Base-by-base conservation (phyloP, 2,888 invertebrate species). In the Deroplatys truncata region DNA sequence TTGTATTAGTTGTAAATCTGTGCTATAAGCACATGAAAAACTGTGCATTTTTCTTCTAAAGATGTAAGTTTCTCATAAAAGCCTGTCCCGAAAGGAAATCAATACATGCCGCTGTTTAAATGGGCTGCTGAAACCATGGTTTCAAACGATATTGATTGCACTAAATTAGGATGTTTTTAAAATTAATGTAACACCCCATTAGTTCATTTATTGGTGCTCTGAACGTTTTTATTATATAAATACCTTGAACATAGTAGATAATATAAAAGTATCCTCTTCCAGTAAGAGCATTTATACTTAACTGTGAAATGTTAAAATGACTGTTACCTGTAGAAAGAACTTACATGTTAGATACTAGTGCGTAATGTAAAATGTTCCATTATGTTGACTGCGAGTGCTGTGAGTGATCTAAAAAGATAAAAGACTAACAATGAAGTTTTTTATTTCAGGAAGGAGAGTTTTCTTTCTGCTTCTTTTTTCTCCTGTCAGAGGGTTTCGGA, bases 261-360 rank as follows among this genome's bases (percentile, higher is more conserved):
- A 43, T 72, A 72, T 72, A 56, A 13, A 56, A 56, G 20, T 87
- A 83, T 87, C 82, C 83, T 87, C 87, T 87, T 87, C 87, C 87
- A 83, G 31, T 29, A 82, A 87, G 87, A 87, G 87, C 87, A 87
- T 87, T 87, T 87, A 87, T 87, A 87, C 83, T 82, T 87, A 87
- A 35, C 35, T 87, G 87, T 87, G 82, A 87, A 87, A 83, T 87
- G 82, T 87, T 87, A 87, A 16, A 72, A 72, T 82, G 82, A 87
- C n/a, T 87, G 87, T 87, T 87, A 87, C 87, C 83, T 87, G 43
- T 87, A 87, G 87, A 82, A 82, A 86, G 25, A 28, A 25, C 20
- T 25, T 86, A 86, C 9, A 20, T 87, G 87, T 87, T 87, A 83
- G 87, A 82, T 87, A 35, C 43, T 87, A 87, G 87, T 83, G 87